Base-by-base conservation (phyloP, 2,113 vertebrate species). In the Misgurnus mizolepis region DNA sequence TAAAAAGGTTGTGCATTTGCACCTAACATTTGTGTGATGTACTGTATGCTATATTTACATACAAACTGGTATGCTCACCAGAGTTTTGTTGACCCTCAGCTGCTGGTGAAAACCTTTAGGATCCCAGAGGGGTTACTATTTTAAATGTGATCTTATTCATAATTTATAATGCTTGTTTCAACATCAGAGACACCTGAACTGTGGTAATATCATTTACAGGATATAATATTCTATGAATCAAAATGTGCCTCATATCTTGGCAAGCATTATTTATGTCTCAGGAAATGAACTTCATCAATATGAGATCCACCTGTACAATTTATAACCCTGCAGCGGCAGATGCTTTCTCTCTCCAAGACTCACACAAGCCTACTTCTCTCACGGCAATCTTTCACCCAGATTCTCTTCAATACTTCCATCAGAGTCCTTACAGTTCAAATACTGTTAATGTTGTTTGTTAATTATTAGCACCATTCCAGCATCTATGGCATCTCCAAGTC, bases 311-410 rank as follows among this genome's bases (percentile, higher is more conserved):
- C 43, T 41, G 17, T 66, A 34, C 27, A 64, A 76, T 76, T 53
- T 55, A 50, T 14, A 76, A 22, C 43, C 18, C 14, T 64, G 18
- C 43, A 39, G 60, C 8, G 7, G 7, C 60, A 41, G 61, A 65
- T 40, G 15, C 43, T 66, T 45, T 34, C 62, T 76, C 62, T 75
- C 43, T n/a, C 39, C 0, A 27, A 75, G 41, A n/a, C 12, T 76
- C 5, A 41, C 39, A 17, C 15, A 10, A 58, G 17, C 55, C 55
- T 40, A 15, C 10, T 67, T 77, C 41, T 39, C 53, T 50, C 40
- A 43, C 67, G n/a, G 14, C 45, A 22, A 66, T 81, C 2, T 47
- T 78, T 84, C 80, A 86, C 80, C 70, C 68, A 84, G 40, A 18
- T 61, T 78, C 83, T 69, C 62, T 40, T 34, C n/a, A 39, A 55